A percentile compares a stretch with the other conserved stretches of the same genome.
These are phyloP conservation scores for Pteromalus puparum DNA, from an alignment of 1,140 invertebrate genomes.

Conservation along the genomic window DNA sequence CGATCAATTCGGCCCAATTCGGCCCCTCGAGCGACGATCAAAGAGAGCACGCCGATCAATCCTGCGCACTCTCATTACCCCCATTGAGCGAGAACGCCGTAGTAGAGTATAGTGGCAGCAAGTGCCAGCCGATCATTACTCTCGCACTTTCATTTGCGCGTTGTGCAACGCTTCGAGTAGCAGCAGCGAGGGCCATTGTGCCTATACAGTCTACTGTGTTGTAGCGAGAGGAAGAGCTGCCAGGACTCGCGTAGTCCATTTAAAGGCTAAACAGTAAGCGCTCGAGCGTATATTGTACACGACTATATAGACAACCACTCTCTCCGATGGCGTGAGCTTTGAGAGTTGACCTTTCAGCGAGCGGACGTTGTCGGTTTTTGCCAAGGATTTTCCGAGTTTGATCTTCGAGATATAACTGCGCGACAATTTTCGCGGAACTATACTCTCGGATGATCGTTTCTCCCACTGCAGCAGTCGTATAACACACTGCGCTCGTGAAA, in stretches of 20 bases:
- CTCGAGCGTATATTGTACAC: not conserved
- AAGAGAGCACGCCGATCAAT: not conserved
- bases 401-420: not conserved
- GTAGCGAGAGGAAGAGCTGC: not conserved
- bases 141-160: slow-evolving; percentile 2
- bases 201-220: not conserved
- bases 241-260: not conserved
- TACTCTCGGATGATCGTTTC: too few species aligned
- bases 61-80: not conserved
- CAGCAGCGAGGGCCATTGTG: not conserved
- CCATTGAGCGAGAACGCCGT: not conserved
- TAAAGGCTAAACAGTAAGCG: not conserved
- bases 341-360: too few species aligned
- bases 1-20: too few species aligned
- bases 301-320: too few species aligned
- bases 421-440: not conserved
- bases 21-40: not conserved
- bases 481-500: not conserved
- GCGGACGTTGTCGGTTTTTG: too few species aligned
- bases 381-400: not conserved
- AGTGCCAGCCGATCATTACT: not conserved
- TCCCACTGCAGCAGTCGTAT: too few species aligned
- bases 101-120: not conserved
- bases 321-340: too few species aligned
- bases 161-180: not conserved